Evolutionary conservation across 2,113 vertebrate species (phyloP), one percentile per base, ranked within the genome.

Genomic region (Plecotus auritus): DNA sequence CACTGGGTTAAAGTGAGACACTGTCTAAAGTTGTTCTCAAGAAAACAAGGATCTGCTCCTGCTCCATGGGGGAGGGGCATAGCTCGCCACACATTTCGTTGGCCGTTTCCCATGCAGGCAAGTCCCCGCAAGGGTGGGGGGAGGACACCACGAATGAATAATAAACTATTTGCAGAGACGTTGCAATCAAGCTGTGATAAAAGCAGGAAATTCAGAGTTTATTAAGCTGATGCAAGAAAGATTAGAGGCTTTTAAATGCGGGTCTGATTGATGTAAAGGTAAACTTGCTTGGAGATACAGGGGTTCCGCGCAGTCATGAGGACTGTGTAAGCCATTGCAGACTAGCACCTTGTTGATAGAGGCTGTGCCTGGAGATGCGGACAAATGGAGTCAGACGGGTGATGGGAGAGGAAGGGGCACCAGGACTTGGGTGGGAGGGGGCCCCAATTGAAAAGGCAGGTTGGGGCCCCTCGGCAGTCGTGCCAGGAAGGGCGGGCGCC

Each of bases 171-270:
- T 95, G 95, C 88, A 90, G 90, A 78, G 70, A 81, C 89, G 86
- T 82, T 93, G 66, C 92, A 76, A 9, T 67, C 77, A 83, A 76
- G 67, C 76, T 40, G 32, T 69, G 96, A 96, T 95, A 95, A 96
- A 96, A 92, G 95, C 95, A 97, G 96, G 94, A 90, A 93, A 97
- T 96, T 91, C 84, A 70, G 81, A 95, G 85, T 96, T 96, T 97
- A 96, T 96, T 87, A 97, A 97, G 87, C 88, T 40, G 96, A 97
- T 95, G 93, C 35, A 64, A 42, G 87, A 70, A 69, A 95, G 96
- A 95, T 94, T 94, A 93, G 97, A 90, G 54, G 95, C 94, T 97
- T 96, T 95, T 95, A 95, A 95, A 88, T 84, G 45, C 45, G 87
- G 76, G 89, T 70, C 88, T 96, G 94, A 97, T 82, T 80, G 97